Evolutionary conservation across 2,888 invertebrate species (phyloP).

Genomic region (Drosophila mulleri): DNA sequence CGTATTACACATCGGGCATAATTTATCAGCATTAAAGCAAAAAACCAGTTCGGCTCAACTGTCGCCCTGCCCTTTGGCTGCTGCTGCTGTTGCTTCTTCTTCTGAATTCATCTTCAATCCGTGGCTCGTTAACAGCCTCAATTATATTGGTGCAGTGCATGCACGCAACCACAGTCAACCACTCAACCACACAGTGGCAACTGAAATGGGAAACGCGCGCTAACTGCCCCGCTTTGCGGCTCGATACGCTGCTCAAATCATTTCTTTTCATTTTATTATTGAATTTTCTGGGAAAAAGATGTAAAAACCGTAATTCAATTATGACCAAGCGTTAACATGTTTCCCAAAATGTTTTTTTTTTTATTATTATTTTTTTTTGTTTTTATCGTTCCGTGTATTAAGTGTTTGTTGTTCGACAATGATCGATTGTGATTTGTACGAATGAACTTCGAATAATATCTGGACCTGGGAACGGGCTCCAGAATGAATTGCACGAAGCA

Average conservation of each 20-base stretch:
- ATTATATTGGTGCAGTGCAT: slow-evolving; percentile 64
- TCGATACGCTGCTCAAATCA: slow-evolving; percentile 29
- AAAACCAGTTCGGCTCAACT: slow-evolving; percentile 60
- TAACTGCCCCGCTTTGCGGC: slow-evolving; percentile 27
- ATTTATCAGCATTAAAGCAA: slow-evolving; percentile 67
- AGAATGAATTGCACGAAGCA: slow-evolving; percentile 46
- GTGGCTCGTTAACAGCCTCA: slow-evolving; percentile 41
- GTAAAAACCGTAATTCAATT: slow-evolving; percentile 66
- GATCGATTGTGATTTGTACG: slow-evolving; percentile 77
- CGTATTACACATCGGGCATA: slow-evolving; percentile 58
- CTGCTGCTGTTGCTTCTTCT: not conserved
- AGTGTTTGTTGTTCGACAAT: slow-evolving; percentile 64
- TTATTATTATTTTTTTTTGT: not conserved
- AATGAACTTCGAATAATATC: slow-evolving; percentile 48
- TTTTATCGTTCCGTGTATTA: slow-evolving; percentile 38
- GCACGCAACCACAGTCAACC: slow-evolving; percentile 6
- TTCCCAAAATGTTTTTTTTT: slow-evolving; percentile 10
- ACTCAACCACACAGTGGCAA: slow-evolving; percentile 62
- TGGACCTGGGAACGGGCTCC: slow-evolving; percentile 14
- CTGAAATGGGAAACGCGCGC: slow-evolving; percentile 26
- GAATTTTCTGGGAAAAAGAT: slow-evolving; percentile 59
- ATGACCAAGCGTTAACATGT: slow-evolving; percentile 49
- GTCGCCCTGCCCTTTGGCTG: slow-evolving; percentile 8
- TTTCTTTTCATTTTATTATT: slow-evolving; percentile 26
- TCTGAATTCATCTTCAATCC: slow-evolving; percentile 17